phyloP scores from a whole-genome alignment of 2,797 vertebrate species.

The Lepilemur ruficaudatus region DNA sequence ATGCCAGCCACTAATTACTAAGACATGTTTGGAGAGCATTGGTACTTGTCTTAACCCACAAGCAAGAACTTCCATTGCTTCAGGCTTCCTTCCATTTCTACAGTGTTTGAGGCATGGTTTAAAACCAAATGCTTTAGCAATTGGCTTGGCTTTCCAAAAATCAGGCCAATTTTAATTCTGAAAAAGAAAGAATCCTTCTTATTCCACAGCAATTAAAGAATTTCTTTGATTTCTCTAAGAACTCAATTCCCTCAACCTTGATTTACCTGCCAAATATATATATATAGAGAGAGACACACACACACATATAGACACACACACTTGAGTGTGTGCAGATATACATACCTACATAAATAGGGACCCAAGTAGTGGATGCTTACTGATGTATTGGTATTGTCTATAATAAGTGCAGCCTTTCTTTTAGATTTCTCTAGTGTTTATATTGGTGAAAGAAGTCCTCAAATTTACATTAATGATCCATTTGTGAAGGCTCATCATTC shows the following conservation, averaged over 20 bases:
- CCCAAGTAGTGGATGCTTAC: not conserved
- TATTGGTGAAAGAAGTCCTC: not conserved
- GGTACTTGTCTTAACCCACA: constrained; percentile 37
- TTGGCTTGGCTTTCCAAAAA: constrained; percentile 41
- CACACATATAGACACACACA: too few relatives aligned
- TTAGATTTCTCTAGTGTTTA: not conserved
- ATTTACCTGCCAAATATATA: not conserved
- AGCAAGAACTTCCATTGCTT: constrained; percentile 41
- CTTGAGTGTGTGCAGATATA: too few relatives aligned
- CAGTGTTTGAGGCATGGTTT: not conserved
- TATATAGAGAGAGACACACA: too few relatives aligned
- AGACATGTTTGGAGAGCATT: constrained; percentile 47
- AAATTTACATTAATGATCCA: not conserved
- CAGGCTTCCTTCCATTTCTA: constrained; percentile 39
- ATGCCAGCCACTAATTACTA: constrained; percentile 62
- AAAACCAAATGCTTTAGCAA: constrained; percentile 36
- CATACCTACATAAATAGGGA: not conserved
- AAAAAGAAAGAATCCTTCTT: constrained; percentile 8
- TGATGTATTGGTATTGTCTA: not conserved
- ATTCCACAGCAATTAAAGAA: constrained; percentile 27
- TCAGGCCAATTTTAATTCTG: constrained; percentile 18
- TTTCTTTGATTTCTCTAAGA: constrained; percentile 42
- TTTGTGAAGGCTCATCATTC: constrained; percentile 6
- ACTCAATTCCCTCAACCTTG: not conserved
- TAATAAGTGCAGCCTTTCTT: not conserved